phyloP scores from a whole-genome alignment of 2,113 vertebrate genomes.

The Chloropsis hardwickii region DNA sequence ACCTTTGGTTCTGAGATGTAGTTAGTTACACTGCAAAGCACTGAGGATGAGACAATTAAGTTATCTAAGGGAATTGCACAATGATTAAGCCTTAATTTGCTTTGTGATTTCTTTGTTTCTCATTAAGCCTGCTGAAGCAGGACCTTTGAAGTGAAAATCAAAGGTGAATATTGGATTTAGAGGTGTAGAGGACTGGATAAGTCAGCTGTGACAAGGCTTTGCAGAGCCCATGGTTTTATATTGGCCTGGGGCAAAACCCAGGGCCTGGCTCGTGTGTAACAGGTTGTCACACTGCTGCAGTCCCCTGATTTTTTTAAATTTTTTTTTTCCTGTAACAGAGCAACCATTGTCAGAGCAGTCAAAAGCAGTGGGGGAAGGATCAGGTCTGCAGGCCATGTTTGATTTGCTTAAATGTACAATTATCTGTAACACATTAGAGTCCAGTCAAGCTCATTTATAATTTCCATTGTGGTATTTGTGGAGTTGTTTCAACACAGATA shows the following conservation, averaged over 20 bases:
- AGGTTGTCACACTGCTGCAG: not conserved
- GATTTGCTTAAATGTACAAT: not conserved
- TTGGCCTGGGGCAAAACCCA: not conserved
- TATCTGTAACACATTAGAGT: not conserved
- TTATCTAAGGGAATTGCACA: not conserved
- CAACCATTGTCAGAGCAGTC: not conserved
- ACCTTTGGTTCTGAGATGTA: not conserved
- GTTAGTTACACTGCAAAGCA: conserved; percentile 1
- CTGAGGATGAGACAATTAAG: not conserved
- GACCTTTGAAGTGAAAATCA: not conserved
- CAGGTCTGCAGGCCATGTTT: not conserved
- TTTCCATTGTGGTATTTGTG: not conserved
- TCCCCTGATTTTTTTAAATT: too few relatives aligned
- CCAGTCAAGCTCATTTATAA: not conserved
- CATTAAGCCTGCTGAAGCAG: not conserved
- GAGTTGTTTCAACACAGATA: not conserved
- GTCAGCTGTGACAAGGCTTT: not conserved
- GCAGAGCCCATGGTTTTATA: not conserved
- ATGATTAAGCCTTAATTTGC: conserved; percentile 6
- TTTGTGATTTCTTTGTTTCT: not conserved
- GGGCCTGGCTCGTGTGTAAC: not conserved
- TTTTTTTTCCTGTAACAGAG: not conserved
- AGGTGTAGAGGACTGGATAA: not conserved
- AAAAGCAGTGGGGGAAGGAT: not conserved
- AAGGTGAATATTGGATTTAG: not conserved